Evolutionary conservation across 23 tunicate genomes (phyloP).

Genomic region (Ascidia mentula): DNA sequence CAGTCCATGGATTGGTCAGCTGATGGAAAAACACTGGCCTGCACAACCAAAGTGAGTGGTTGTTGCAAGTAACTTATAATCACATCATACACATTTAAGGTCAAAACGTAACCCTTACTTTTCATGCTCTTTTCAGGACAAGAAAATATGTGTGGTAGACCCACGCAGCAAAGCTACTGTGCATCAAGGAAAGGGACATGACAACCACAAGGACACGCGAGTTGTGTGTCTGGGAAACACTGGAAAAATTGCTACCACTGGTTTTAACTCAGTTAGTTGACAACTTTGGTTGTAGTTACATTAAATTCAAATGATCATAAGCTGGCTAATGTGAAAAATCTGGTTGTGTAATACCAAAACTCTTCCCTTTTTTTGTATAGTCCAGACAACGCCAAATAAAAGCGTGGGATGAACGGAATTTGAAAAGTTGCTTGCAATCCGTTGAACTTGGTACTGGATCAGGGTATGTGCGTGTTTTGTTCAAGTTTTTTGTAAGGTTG

Average conservation of each 20-base stretch:
- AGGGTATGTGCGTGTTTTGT: conserved; percentile 77
- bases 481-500: no score
- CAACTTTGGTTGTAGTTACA: background rate
- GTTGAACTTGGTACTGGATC: conserved; percentile 50
- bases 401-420: conserved; percentile 59
- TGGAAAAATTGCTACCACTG: conserved; percentile 64
- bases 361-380: conserved; percentile 8
- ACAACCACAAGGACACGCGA: conserved; percentile 85
- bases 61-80: background rate
- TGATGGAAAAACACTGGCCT: conserved; percentile 62
- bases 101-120: background rate
- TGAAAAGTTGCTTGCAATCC: conserved; percentile 42
- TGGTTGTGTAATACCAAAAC: background rate
- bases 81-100: background rate
- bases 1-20: conserved; percentile 76
- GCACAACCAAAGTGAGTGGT: conserved; percentile 65
- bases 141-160: conserved; percentile 39
- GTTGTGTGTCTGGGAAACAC: conserved; percentile 55
- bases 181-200: conserved; percentile 47
- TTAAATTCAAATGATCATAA: background rate
- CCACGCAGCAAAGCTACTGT: conserved; percentile 32
- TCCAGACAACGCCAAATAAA: conserved; percentile 37
- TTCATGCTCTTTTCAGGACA: conserved; percentile 37
- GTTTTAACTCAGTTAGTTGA: conserved; percentile 61
- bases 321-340: background rate